Evolutionary conservation across 2,797 vertebrate genomes (phyloP), one percentile per base, ranked within the genome.

Genomic region (Pelobates cultripes): DNA sequence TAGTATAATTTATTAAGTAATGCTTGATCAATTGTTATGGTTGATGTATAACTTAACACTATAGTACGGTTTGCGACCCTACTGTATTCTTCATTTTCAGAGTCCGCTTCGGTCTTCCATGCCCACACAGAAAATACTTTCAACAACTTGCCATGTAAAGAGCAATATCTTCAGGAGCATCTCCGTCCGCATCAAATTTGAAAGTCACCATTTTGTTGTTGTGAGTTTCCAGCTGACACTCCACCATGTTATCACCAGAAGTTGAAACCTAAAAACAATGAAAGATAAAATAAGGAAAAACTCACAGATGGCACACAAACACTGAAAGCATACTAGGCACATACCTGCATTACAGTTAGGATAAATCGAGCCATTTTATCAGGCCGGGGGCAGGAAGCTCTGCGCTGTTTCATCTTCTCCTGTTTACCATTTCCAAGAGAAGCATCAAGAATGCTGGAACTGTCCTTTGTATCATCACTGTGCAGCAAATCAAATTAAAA

Each of bases 121-220:
- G 28, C 28, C 28, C 28, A 28, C 28, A 28, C 28, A 28, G 28
- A 28, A 28, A 28, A 28, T 28, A 28, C 28, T 28, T 28, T 28
- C 5, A 10, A 15, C 45, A 71, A 85, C 82, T 88, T 88, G 96
- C 97, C 97, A 98, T 98, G 86, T 96, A 98, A 85, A 96, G 92
- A 42, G 96, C 96, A 78, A 99, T 98, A 90, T 99, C 97, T 87
- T 98, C 97, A 7, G 97, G 96, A 42, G 94, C 94, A 64, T 99
- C 97, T 10, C 96, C 97, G 67, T 98, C 97, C n/a, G 92, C 95
- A 77, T 99, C 97, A 86, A 99, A 99, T 84, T 97, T 97, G 90
- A 98, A 98, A 4, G 97, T 98, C 79, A 99, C 97, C 97, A 97
- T 98, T 88, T 98, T 98, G 89, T 97, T 96, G 88, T 93, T 98